Conservation (phyloP, 2,888 invertebrate genomes). For the Pterostichus niger region DNA sequence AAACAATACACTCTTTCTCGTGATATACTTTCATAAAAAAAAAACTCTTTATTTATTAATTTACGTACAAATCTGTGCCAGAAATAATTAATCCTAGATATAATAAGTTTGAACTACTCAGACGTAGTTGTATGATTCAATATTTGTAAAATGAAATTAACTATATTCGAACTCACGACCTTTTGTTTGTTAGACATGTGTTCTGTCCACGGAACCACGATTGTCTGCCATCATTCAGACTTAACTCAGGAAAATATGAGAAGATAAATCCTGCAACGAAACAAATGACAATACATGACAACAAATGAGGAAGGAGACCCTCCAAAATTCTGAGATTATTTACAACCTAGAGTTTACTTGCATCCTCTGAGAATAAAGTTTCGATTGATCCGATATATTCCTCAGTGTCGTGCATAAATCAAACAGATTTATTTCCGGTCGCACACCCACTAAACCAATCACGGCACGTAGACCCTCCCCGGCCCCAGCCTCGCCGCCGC, state of each 20-base stretch:
- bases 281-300: slow-evolving; percentile 18
- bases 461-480: slow-evolving; percentile 35
- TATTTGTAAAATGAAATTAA: too few species aligned
- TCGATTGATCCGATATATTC: slow-evolving; percentile 63
- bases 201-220: too few species aligned
- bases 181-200: too few species aligned
- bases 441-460: slow-evolving; percentile 67
- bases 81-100: too few species aligned
- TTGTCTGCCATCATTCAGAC: too few species aligned
- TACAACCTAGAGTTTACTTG: slow-evolving; percentile 25
- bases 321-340: slow-evolving; percentile 55
- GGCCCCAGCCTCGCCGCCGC: background rate
- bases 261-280: background rate
- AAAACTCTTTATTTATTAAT: too few species aligned
- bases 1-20: too few species aligned
- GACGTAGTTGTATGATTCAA: too few species aligned
- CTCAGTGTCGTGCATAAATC: slow-evolving; percentile 64
- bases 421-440: slow-evolving; percentile 66
- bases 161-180: too few species aligned
- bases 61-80: too few species aligned
- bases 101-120: too few species aligned
- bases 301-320: slow-evolving; percentile 28
- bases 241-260: background rate
- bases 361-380: slow-evolving; percentile 59
- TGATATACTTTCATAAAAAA: too few species aligned